Conservation (phyloP, 1,140 invertebrate genomes). For the Dolichoris vasculosae region DNA sequence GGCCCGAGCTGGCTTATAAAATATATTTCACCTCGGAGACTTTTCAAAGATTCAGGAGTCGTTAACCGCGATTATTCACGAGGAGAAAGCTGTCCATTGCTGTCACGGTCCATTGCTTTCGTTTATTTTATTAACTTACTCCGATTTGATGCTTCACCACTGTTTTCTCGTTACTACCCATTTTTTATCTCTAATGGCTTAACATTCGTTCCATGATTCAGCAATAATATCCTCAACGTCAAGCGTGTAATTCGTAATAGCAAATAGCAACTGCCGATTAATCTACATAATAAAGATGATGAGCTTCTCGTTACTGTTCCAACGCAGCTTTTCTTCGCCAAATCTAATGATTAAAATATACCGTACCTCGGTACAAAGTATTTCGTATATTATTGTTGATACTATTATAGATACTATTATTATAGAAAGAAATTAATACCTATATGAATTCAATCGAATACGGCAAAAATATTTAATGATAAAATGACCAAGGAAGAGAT, state of each 20-base stretch:
- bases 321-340: too few species aligned
- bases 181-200: not conserved
- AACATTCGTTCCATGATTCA: not conserved
- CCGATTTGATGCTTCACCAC: not conserved
- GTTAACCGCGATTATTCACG: not conserved
- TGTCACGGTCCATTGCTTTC: not conserved
- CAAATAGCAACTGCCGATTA: not conserved
- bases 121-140: not conserved
- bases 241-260: not conserved
- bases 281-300: not conserved
- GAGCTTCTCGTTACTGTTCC: too few species aligned
- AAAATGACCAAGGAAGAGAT: too few species aligned
- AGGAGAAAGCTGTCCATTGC: not conserved
- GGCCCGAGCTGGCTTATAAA: not conserved
- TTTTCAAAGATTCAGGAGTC: not conserved
- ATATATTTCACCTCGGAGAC: not conserved
- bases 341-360: too few species aligned
- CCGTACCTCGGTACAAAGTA: too few species aligned
- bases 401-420: too few species aligned
- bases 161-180: not conserved
- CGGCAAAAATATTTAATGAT: too few species aligned
- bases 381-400: too few species aligned
- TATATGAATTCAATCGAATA: too few species aligned
- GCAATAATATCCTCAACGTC: not conserved
- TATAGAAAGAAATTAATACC: too few species aligned